Evolutionary conservation across 2,888 invertebrate genomes (phyloP).

Genomic region (Rotaria socialis): DNA sequence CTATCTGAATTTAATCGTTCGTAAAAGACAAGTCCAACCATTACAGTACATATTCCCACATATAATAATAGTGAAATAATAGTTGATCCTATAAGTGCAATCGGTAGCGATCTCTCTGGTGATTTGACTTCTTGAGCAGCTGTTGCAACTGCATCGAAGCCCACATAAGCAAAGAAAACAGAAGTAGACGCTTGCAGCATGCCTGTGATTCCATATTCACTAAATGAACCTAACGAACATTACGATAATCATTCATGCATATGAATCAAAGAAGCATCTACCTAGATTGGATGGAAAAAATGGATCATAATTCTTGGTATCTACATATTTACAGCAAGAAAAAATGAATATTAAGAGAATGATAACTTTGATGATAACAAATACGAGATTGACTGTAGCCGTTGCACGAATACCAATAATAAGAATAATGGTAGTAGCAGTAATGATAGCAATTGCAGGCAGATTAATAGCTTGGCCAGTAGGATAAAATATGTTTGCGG

Average conservation of each 20-base stretch:
- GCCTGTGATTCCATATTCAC: not conserved
- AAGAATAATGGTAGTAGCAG: not conserved
- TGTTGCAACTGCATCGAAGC: not conserved
- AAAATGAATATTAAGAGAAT: not conserved
- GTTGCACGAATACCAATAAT: not conserved
- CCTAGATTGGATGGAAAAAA: not conserved
- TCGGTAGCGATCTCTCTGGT: not conserved
- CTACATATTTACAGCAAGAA: not conserved
- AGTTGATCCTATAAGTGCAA: not conserved
- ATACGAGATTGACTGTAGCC: not conserved
- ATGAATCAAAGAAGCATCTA: not conserved
- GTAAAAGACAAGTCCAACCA: not conserved
- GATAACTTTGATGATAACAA: not conserved
- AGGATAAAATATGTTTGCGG: not conserved
- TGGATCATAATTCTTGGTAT: not conserved
- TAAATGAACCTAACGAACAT: not conserved
- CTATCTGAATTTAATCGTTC: not conserved
- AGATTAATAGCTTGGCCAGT: not conserved
- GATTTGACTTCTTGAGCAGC: not conserved
- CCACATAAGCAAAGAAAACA: constrained; percentile 10
- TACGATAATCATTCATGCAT: not conserved
- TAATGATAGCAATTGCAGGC: not conserved
- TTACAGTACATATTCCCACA: not conserved
- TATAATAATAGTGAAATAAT: not conserved
- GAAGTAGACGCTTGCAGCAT: not conserved